Conservation (phyloP, 1,140 invertebrate species). For the Apis dorsata region DNA sequence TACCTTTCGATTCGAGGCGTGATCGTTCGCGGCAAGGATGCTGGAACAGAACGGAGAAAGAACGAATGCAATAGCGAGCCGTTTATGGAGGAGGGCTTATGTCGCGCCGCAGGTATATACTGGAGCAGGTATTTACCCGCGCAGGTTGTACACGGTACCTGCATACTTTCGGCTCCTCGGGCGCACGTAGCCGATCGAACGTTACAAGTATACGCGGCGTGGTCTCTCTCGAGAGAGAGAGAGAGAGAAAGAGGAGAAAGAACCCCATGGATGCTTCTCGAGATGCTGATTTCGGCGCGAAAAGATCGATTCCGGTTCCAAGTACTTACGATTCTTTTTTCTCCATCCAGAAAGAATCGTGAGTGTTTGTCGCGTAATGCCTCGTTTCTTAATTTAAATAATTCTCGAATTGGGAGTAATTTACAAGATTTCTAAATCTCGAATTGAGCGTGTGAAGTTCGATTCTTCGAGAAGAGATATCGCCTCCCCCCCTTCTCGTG, state of each 20-base stretch:
- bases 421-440: too few relatives aligned
- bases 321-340: too few relatives aligned
- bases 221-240: slow-evolving; percentile 35
- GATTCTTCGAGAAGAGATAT: too few relatives aligned
- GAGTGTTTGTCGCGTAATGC: not conserved
- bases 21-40: not conserved
- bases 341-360: not conserved
- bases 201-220: slow-evolving; percentile 51
- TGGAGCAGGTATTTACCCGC: slow-evolving; percentile 58
- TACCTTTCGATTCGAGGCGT: not conserved
- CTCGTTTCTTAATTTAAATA: too few relatives aligned
- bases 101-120: slow-evolving; percentile 61
- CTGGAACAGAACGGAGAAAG: not conserved
- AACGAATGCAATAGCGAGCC: slow-evolving; percentile 45
- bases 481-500: not conserved
- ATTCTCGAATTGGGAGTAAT: too few relatives aligned
- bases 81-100: slow-evolving; percentile 56
- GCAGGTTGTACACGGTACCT: slow-evolving; percentile 61
- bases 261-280: slow-evolving; percentile 14
- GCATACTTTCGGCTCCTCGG: slow-evolving; percentile 61
- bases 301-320: slow-evolving; percentile 12
- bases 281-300: slow-evolving; percentile 40
- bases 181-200: slow-evolving; percentile 29
- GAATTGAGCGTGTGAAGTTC: too few relatives aligned
- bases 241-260: slow-evolving; percentile 28